Evolutionary conservation across 2,888 invertebrate genomes (phyloP), one percentile per base, ranked within the genome.

Genomic region (Ornithoptera priamus): DNA sequence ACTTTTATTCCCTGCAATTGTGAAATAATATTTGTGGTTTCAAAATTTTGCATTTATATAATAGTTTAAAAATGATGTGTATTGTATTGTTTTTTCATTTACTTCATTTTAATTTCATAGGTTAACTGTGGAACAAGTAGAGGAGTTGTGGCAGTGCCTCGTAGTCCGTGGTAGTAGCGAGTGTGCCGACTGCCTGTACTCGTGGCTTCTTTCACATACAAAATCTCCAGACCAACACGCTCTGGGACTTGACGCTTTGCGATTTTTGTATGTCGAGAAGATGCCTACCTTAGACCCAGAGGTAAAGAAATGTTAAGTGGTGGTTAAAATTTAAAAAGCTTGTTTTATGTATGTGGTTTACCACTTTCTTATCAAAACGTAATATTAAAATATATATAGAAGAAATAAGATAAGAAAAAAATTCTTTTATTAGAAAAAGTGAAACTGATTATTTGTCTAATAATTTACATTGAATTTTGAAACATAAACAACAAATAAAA

Each of bases 141-240:
- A 98, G 82, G 96, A 96, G 39, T 87, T 99, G 6, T 99, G 98
- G 99, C 95, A 96, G 76, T 98, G 98, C 87, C 90, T 99, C 67
- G 97, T 98, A 0, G 95, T 96, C 63, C 85, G 82, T 53, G 91
- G 92, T 10, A 97, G 97, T 83, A 88, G 94, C 0, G 97, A 97
- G 78, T 97, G 97, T 80, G 96, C 97, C 0, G 98, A 99, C 85
- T 98, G 98, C 79, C 94, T 98, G 36, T 98, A 98, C 85, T 97
- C 97, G 71, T 99, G 99, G 99, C 89, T 99, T 64, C 94, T 98
- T 58, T 96, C 97, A 12, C 98, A 99, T 87, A 97, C 97, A 1
- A 97, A 97, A 87, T 96, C 97, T 22, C 97, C 97, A 0, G 98
- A 98, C 74, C 96, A 98, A 77, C 98, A 99, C 87, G 98, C 98